Evolutionary conservation across 2,888 invertebrate genomes (phyloP), one percentile per base, ranked within the genome.

Genomic region (Ctenicera cuprea): DNA sequence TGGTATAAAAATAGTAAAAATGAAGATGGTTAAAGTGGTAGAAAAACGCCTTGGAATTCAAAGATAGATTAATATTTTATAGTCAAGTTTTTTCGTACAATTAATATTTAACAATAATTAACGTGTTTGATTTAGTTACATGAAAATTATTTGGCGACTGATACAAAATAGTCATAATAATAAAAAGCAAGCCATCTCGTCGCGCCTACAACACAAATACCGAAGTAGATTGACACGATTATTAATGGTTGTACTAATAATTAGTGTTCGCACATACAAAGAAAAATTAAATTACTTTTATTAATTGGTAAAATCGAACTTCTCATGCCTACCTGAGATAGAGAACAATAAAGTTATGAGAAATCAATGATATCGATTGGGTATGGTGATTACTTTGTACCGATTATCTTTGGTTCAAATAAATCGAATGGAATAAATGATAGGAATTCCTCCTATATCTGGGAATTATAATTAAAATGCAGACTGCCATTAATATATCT

Each of bases 341-440:
- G 62, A 45, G 62, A 62, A 62, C 62, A 62, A 48, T 52, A 52
- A 48, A 48, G 61, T 69, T 61, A 62, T 38, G 59, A 69, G 62
- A 69, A 61, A 48, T 43, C 43, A 70, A 64, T 64, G 70, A 64
- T 63, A 63, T 63, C 62, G 48, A 69, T 50, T 62, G 59, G n/a
- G 57, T 38, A 50, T 62, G 14, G 38, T 69, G 61, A 59, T 61
- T 69, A 69, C 59, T 69, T 69, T 59, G 70, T 61, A 26, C 69
- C 61, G 48, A 69, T 70, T 70, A 62, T 52, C 43, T 30, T 12
- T 64, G 54, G 43, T 54, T 54, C 54, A 64, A 63, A 54, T 64
- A 70, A 63, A 70, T 70, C 70, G 63, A 70, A 70, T 70, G 50
- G 63, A 70, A 69, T 69, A 70, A 70, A 64, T 70, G 70, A 69